Conservation (phyloP, 2,113 vertebrate genomes). For the Rhea pennata region DNA sequence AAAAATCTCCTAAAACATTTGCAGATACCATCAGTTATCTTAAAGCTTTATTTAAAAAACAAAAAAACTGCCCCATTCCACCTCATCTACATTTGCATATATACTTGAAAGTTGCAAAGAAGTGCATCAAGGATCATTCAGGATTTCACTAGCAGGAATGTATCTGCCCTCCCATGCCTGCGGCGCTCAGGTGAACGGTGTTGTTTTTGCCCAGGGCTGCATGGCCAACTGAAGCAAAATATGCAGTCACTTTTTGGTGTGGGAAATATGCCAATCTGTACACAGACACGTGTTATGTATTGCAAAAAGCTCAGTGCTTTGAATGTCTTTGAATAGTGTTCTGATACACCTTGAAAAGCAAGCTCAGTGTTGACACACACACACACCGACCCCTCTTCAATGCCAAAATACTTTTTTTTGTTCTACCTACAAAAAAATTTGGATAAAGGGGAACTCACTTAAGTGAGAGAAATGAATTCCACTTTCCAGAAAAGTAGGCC, state of each 20-base stretch:
- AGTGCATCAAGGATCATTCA: background rate
- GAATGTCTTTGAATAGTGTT: background rate
- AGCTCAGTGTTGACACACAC: background rate
- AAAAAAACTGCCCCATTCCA: background rate
- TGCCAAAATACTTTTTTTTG: background rate
- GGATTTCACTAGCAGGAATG: background rate
- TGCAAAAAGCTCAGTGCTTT: background rate
- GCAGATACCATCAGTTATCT: background rate
- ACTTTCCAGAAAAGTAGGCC: background rate
- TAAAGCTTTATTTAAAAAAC: background rate
- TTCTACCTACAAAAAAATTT: background rate
- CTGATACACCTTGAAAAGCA: background rate
- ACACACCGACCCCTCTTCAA: background rate
- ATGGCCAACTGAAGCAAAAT: background rate
- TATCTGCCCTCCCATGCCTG: accelerated
- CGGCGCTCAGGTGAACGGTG: background rate
- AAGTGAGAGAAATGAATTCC: background rate
- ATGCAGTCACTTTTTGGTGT: accelerated
- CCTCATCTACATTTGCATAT: background rate
- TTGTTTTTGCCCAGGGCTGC: background rate
- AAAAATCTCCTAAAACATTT: background rate
- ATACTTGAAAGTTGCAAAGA: background rate
- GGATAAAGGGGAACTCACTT: background rate
- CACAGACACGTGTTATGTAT: accelerated
- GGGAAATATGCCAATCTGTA: background rate